A percentile compares a stretch with the other conserved stretches of the same genome.
Conservation (phyloP, 1,140 invertebrate genomes). For the Atta colombica region DNA sequence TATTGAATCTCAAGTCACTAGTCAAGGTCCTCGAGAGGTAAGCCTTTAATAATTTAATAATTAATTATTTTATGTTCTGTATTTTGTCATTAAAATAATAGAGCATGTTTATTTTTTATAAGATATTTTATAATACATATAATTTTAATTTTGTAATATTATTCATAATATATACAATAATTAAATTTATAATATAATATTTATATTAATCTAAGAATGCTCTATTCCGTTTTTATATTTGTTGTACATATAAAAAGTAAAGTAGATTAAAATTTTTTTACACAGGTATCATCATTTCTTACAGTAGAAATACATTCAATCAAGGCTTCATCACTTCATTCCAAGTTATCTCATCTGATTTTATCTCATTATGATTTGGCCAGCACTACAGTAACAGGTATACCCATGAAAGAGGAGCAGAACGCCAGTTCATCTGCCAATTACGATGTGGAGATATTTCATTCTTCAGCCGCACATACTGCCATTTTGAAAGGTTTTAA, state of each 20-base stretch:
- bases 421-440: conserved; percentile 99
- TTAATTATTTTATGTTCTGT: conserved; percentile 19
- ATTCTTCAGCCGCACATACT: conserved; percentile 93
- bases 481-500: conserved; percentile 90
- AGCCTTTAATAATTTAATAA: conserved; percentile 66
- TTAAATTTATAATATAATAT: background rate
- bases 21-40: conserved; percentile 89
- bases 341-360: conserved; percentile 91
- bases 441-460: conserved; percentile 99
- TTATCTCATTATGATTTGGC: conserved; percentile 96
- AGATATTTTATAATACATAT: conserved; percentile 40
- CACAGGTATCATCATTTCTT: conserved; percentile 89
- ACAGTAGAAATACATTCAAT: conserved; percentile 91
- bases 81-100: background rate
- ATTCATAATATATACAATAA: background rate
- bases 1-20: conserved; percentile 91
- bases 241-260: background rate
- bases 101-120: background rate
- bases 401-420: conserved; percentile 99
- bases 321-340: conserved; percentile 88
- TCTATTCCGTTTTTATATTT: background rate
- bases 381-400: conserved; percentile 98
- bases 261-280: conserved; percentile 45
- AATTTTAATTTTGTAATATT: conserved; percentile 36
- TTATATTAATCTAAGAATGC: background rate